These are phyloP conservation scores for Microctonus brassicae DNA, from an alignment of 2,888 invertebrate species.

Conservation along the genomic window DNA sequence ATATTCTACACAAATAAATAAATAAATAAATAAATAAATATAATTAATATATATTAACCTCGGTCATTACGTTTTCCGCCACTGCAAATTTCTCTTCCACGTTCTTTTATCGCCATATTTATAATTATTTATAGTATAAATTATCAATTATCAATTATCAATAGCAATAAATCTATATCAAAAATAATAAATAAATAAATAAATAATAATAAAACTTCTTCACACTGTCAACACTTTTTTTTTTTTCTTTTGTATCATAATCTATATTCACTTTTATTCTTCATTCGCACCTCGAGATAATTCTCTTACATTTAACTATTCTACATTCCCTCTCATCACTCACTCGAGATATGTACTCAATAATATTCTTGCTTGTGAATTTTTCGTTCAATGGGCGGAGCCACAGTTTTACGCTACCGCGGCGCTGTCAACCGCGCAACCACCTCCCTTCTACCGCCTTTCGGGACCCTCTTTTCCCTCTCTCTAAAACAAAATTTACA, in stretches of 20 bases:
- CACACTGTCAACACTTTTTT: no score
- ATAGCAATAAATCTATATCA: no score
- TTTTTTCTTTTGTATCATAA: no score
- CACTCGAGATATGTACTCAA: background rate
- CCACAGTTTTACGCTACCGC: constrained; percentile 45
- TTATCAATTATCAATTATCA: background rate
- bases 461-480: constrained; percentile 51
- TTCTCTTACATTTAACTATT: background rate
- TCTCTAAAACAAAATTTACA: no score
- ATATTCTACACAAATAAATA: no score
- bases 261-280: background rate
- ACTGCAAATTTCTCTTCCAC: background rate
- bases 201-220: no score
- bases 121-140: background rate
- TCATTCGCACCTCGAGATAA: background rate
- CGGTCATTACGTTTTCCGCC: background rate
- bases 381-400: constrained; percentile 58
- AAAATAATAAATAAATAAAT: no score
- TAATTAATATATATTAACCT: background rate
- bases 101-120: constrained; percentile 30
- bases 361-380: constrained; percentile 2
- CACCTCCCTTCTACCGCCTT: constrained; percentile 39
- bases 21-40: no score
- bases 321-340: constrained; percentile 3
- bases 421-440: constrained; percentile 56